phyloP scores from a whole-genome alignment of 2,888 invertebrate genomes.

The Philereme transversata region DNA sequence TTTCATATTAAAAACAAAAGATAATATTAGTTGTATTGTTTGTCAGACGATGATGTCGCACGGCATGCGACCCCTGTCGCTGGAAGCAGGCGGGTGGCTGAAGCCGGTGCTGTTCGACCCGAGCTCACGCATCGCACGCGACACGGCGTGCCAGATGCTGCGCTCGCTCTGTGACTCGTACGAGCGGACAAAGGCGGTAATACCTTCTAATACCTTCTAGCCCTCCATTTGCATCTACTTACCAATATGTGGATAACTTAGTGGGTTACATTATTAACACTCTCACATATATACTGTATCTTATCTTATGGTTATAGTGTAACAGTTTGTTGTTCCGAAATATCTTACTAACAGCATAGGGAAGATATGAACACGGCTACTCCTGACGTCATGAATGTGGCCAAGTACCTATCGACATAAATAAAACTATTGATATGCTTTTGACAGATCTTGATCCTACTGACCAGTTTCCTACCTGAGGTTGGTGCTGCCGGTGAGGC shows the following conservation, averaged over 20 bases:
- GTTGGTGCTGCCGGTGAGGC: slow-evolving; percentile 95
- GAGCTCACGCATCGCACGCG: slow-evolving; percentile 93
- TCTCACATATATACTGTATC: no score
- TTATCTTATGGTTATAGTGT: no score
- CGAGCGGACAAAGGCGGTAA: slow-evolving; percentile 77
- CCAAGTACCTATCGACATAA: no score
- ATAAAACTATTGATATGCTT: slow-evolving; percentile 3
- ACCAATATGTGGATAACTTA: no score
- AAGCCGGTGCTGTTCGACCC: slow-evolving; percentile 96
- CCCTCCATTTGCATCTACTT: neutral
- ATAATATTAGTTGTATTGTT: neutral
- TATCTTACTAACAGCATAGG: no score
- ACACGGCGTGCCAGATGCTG: slow-evolving; percentile 94
- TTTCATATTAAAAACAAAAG: neutral
- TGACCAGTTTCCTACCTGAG: slow-evolving; percentile 94
- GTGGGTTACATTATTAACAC: no score
- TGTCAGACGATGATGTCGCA: slow-evolving; percentile 70
- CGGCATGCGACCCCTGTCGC: slow-evolving; percentile 83
- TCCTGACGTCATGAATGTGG: no score
- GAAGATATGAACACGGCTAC: no score
- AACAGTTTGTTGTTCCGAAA: no score
- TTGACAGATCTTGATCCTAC: slow-evolving; percentile 89
- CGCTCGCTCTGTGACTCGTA: slow-evolving; percentile 89
- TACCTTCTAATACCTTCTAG: slow-evolving; percentile 36
- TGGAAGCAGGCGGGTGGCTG: slow-evolving; percentile 92